Conservation (phyloP, 2,113 vertebrate species). For the Phyllostomus hastatus region DNA sequence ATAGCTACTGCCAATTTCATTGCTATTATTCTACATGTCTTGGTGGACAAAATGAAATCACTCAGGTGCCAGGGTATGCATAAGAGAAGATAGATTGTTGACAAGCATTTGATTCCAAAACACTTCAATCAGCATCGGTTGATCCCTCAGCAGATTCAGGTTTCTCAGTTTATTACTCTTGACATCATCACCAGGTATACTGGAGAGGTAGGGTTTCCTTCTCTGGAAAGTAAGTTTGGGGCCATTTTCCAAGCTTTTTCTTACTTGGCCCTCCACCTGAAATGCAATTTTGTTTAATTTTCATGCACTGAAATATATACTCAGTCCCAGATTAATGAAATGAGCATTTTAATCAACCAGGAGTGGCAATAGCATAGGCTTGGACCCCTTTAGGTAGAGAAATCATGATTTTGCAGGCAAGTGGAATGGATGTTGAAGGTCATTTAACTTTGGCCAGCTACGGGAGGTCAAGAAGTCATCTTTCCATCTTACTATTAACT, state of each 20-base stretch:
- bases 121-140: constrained; percentile 95
- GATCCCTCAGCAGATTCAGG: constrained; percentile 93
- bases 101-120: constrained; percentile 94
- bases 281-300: not conserved
- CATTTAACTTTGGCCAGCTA: constrained; percentile 95
- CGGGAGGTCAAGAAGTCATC: constrained; percentile 98
- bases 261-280: not conserved
- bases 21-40: constrained; percentile 91
- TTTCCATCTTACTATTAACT: constrained; percentile 95
- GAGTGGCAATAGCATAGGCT: constrained; percentile 93
- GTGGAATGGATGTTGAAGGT: constrained; percentile 95
- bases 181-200: constrained; percentile 89
- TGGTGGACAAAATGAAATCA: constrained; percentile 96
- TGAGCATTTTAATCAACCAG: constrained; percentile 91
- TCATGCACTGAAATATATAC: not conserved
- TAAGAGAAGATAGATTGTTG: constrained; percentile 96
- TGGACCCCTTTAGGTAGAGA: constrained; percentile 96
- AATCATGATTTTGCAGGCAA: constrained; percentile 98
- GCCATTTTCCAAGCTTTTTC: not conserved
- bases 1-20: constrained; percentile 96
- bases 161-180: constrained; percentile 90
- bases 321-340: not conserved
- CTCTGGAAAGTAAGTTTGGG: not conserved
- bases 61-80: constrained; percentile 96
- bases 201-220: not conserved